Base-by-base conservation (phyloP, 1,140 invertebrate genomes). In the Macrosteles quadrilineatus region DNA sequence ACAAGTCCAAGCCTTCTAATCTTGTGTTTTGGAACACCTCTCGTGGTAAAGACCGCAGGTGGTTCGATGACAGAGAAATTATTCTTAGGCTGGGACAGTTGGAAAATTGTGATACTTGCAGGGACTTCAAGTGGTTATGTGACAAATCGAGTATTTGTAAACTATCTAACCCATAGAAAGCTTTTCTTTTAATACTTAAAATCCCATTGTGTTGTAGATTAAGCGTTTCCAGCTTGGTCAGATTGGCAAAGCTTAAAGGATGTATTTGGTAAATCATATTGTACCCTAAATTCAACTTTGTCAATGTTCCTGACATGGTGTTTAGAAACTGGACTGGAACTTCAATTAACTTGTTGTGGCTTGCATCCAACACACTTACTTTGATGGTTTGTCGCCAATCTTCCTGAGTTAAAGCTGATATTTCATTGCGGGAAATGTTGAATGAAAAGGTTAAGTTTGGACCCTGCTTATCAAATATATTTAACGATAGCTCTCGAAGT, bases 81-180 rank as follows among this genome's bases (percentile, higher is more conserved):
- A 93, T 87, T 55, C 93, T 83, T 31, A 96, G 81, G 73, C 87
- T 89, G 45, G 86, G 85, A 62, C 93, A 81, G 79, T 91, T 90
- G n/a, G 87, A 87, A 80, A 96, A 95, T 77, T 94, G 91, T 76
- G 90, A 88, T n/a, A 87, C 87, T 21, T 91, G 88, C 67, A 96
- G 80, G 74, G 91, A 89, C 36, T 87, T 86, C 23, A 96, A 85
- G 6, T 84, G 79, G 79, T 96, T 96, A 72, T 87, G 85, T 57
- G 90, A 91, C 0, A 96, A 78, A 78, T 96, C 92, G 14, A 96
- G 76, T 65, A 89, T 85, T 78, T 94, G 92, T 9, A 96, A 78
- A 43, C 85, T 87, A 47, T 86, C 83, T 14, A 95, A 76, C 17
- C 90, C 90, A 71, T 86, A 84, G 76, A 94, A 93, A 14, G 91